phyloP scores from a whole-genome alignment of 30 jellyfish, hydroid and myxozoan species.

The Aurelia coerulea region DNA sequence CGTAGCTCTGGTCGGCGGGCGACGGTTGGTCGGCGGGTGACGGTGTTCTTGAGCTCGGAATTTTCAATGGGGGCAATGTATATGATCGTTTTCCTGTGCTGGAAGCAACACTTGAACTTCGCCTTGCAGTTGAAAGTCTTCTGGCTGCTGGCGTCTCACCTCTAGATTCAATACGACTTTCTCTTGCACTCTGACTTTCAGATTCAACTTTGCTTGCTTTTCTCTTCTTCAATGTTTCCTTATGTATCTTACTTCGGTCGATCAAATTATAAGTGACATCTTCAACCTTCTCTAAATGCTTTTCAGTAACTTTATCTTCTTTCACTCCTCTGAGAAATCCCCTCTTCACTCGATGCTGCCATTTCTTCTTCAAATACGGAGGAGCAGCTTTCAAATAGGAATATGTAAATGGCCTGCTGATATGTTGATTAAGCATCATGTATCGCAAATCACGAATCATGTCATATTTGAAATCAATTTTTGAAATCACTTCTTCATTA shows the following conservation, averaged over 20 bases:
- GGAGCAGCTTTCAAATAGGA: constrained; percentile 66
- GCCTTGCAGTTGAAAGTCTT: constrained; percentile 14
- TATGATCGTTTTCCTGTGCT: not conserved
- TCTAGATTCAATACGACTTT: not conserved
- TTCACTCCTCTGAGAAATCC: constrained; percentile 71
- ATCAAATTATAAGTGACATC: constrained; percentile 35
- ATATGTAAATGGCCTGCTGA: constrained; percentile 56
- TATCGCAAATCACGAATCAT: constrained; percentile 67
- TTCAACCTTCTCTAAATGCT: constrained; percentile 62
- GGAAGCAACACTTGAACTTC: not conserved
- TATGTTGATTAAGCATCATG: constrained; percentile 54
- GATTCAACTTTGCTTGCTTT: not conserved
- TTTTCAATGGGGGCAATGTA: constrained; percentile 42
- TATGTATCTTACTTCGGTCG: constrained; percentile 59
- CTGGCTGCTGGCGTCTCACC: constrained; percentile 7
- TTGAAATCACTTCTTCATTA: constrained; percentile 32
- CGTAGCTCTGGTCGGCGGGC: not conserved
- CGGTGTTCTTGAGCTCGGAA: constrained; percentile 34
- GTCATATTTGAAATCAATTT: constrained; percentile 50
- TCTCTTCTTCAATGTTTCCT: constrained; percentile 36
- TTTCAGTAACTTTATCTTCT: constrained; percentile 61
- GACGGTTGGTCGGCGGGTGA: constrained; percentile 3
- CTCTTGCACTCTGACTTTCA: too few species aligned
- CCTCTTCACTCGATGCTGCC: constrained; percentile 67
- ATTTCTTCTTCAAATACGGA: constrained; percentile 69